Conservation (phyloP, 2,113 vertebrate genomes). For the Picathartes gymnocephalus region DNA sequence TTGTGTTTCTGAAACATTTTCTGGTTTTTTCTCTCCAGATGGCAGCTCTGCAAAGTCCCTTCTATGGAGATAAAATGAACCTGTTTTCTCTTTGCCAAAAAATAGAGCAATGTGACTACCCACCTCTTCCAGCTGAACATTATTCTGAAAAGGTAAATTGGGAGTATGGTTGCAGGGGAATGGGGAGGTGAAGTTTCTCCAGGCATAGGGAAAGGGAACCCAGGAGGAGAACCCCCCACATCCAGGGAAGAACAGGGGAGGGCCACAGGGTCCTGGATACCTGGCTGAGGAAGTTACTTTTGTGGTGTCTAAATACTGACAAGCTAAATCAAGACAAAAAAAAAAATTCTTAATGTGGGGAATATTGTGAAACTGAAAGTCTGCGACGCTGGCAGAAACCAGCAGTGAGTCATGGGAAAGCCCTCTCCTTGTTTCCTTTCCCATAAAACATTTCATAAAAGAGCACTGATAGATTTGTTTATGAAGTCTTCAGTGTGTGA, state of each 20-base stretch:
- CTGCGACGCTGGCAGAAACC: not conserved
- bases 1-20: not conserved
- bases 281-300: not conserved
- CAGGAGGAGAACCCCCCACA: not conserved
- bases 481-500: not conserved
- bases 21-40: slow-evolving; percentile 65
- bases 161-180: not conserved
- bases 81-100: slow-evolving; percentile 85
- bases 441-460: not conserved
- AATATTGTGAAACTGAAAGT: not conserved
- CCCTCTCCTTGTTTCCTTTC: not conserved
- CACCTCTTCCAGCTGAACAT: slow-evolving; percentile 81
- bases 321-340: not conserved
- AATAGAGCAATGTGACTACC: slow-evolving; percentile 87
- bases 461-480: not conserved
- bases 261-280: not conserved
- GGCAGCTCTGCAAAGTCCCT: slow-evolving; percentile 86
- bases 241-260: not conserved
- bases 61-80: slow-evolving; percentile 87
- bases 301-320: not conserved
- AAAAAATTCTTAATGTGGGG: not conserved
- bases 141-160: slow-evolving; percentile 81
- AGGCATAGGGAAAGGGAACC: not conserved
- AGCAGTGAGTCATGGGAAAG: not conserved
- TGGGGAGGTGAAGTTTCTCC: not conserved